Conservation (phyloP, 2,797 vertebrate genomes). For the Naso thynnoides region DNA sequence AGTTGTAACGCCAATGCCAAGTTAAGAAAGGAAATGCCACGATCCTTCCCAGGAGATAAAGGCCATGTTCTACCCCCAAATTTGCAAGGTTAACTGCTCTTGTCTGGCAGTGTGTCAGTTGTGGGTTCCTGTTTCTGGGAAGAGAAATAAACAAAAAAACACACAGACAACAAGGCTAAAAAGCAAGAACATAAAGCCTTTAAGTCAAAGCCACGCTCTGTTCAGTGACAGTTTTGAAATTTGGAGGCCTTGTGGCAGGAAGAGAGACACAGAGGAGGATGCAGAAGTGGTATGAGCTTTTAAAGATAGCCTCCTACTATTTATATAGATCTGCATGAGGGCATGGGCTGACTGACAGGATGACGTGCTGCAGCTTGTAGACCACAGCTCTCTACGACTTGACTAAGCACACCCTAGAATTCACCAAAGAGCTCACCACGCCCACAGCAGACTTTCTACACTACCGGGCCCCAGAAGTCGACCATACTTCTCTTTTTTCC, state of each 20-base stretch:
- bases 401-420: slow-evolving; percentile 58
- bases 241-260: slow-evolving; percentile 58
- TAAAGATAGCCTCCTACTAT: slow-evolving; percentile 72
- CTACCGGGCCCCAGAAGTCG: slow-evolving; percentile 47
- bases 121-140: slow-evolving; percentile 21
- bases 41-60: slow-evolving; percentile 61
- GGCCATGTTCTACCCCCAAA: slow-evolving; percentile 27
- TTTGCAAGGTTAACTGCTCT: slow-evolving; percentile 37
- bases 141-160: not conserved
- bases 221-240: slow-evolving; percentile 18
- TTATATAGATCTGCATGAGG: slow-evolving; percentile 47
- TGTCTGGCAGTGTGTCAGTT: slow-evolving; percentile 15
- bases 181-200: not conserved
- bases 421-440: slow-evolving; percentile 66
- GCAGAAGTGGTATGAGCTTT: slow-evolving; percentile 54
- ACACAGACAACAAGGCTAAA: not conserved
- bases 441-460: slow-evolving; percentile 62
- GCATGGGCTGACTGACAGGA: slow-evolving; percentile 62
- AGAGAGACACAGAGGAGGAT: slow-evolving; percentile 62
- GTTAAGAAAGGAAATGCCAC: slow-evolving; percentile 63
- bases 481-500: slow-evolving; percentile 68
- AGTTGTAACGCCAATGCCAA: slow-evolving; percentile 22
- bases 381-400: slow-evolving; percentile 65
- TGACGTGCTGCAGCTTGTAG: slow-evolving; percentile 78
- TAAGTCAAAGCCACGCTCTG: not conserved